Base-by-base conservation (phyloP, 2,113 vertebrate genomes). In the Callopanchax toddi region DNA sequence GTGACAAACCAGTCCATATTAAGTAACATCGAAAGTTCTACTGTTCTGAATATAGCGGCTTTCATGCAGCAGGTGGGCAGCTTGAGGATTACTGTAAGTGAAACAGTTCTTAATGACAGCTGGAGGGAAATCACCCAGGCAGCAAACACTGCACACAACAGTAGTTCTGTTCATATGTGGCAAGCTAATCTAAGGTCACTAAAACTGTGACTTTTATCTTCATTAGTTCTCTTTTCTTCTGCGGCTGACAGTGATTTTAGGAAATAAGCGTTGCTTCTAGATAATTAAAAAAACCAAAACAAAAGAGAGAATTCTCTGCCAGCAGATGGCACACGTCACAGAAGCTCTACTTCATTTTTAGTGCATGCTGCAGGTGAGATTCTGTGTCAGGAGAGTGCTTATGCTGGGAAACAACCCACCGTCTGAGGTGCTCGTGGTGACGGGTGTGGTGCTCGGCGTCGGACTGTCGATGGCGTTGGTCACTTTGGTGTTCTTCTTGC, bases 401-500 rank as follows among this genome's bases (percentile, higher is more conserved):
- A 25, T 51, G 45, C 42, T 44, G 32, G 5, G 4, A 11, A 63
- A 21, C 43, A 54, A 85, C 87, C 78, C 95, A 82, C 91, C 74
- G 81, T 93, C 94, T 42, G 92, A 48, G 21, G 92, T 87, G 66
- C 91, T 91, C 17, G 87, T 80, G 63, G 62, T 89, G 70, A 94
- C 83, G 0, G 92, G 74, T 23, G 93, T 87, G 37, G 91, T 91
- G 82, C 87, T 89, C 13, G 85, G 84, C 7, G 92, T 86, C 0
- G 93, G 91, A 69, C 92, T 94, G 71, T 97, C 96, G 3, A 81
- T 67, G 53, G 83, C 15, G 51, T 81, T 89, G 71, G 84, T 76
- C 64, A 76, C 69, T 91, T 94, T 96, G 68, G 86, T n/a, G 77
- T 94, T 93, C 85, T 95, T 96, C 91, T 98, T 98, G 88, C 97